Evolutionary conservation across 53 echinoderm and acorn worm species (phyloP), one percentile per base, ranked within the genome.

Genomic region (Crossaster papposus): DNA sequence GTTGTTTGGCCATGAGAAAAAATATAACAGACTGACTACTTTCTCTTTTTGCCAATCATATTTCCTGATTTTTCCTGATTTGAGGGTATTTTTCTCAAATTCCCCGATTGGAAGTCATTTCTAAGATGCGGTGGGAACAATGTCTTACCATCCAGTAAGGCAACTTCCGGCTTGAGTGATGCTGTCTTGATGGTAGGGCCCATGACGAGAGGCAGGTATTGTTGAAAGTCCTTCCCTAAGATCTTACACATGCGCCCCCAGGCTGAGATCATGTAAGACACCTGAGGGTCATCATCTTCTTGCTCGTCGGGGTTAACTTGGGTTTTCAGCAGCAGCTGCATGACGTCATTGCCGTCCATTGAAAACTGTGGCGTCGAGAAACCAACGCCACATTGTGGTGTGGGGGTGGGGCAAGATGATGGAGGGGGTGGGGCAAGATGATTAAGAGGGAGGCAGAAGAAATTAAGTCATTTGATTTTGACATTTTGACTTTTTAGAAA

Each of bases 211-310:
- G 98, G 98, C 14, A 98, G 92, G 65, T 98, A 98, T 64, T 93
- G 93, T 68, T 95, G 93, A 90, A 98, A 98, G 72, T 94, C 93
- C 1, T 91, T 88, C 37, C 98, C 98, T 0, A 98, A 85, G 22
- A 98, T 90, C 82, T 98, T 98, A 78, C 98, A 98, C 98, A 98
- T 98, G 36, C 98, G 90, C 5, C 94, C 98, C 98, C 98, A 98
- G 31, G 98, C 98, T 29, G 98, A 98, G 82, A 98, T 98, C 98
- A 98, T 96, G 91, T 95, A 98, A 7, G 98, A 98, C 74, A 91
- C 96, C 83, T 96, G 98, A 0, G 96, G 98, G 80, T 98, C 98
- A 38, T 98, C 98, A 70, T 98, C 98, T 30, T 98, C 98, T 72
- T 94, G 76, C 17, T 98, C 98, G 70, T 64, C 91, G 85, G 96